These are phyloP conservation scores for Pyrocoelia pectoralis DNA, from an alignment of 2,888 invertebrate genomes.

Conservation along the genomic window DNA sequence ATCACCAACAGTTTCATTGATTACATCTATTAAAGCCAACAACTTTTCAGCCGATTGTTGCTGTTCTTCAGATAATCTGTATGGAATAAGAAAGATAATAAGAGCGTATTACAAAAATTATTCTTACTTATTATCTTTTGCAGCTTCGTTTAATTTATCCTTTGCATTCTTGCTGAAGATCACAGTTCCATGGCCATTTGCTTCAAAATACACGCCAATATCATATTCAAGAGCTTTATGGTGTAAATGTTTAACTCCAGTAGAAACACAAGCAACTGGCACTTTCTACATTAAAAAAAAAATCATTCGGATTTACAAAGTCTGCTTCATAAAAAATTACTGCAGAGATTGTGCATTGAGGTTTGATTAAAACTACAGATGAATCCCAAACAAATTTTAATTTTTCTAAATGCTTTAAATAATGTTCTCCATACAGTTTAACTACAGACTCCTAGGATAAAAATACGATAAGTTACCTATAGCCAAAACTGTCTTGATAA, in stretches of 20 bases:
- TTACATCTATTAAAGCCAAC: conserved; percentile 78
- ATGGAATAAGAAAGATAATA: no score
- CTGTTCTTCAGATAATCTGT: conserved; percentile 46
- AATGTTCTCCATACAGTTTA: no score
- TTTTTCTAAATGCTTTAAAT: no score
- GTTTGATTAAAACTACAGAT: no score
- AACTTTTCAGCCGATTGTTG: conserved; percentile 70
- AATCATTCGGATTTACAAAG: conserved; percentile 2
- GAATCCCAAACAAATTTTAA: no score
- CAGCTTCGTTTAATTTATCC: conserved; percentile 62
- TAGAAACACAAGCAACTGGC: conserved; percentile 89
- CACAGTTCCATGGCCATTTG: conserved; percentile 98
- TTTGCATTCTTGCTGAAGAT: conserved; percentile 80
- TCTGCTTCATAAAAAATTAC: no score
- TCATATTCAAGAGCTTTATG: conserved; percentile 90
- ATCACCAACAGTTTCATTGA: conserved; percentile 96
- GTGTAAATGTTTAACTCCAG: conserved; percentile 97
- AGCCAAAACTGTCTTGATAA: no score
- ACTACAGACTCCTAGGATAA: no score
- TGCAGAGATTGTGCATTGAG: no score
- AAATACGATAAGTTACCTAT: no score
- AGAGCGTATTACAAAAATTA: neutral
- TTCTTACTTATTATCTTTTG: conserved; percentile 58
- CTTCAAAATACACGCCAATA: conserved; percentile 98
- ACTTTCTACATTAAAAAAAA: conserved; percentile 71